Evolutionary conservation across 2,113 vertebrate genomes (phyloP), one percentile per base, ranked within the genome.

Genomic region (Cephalopholis sonnerati): DNA sequence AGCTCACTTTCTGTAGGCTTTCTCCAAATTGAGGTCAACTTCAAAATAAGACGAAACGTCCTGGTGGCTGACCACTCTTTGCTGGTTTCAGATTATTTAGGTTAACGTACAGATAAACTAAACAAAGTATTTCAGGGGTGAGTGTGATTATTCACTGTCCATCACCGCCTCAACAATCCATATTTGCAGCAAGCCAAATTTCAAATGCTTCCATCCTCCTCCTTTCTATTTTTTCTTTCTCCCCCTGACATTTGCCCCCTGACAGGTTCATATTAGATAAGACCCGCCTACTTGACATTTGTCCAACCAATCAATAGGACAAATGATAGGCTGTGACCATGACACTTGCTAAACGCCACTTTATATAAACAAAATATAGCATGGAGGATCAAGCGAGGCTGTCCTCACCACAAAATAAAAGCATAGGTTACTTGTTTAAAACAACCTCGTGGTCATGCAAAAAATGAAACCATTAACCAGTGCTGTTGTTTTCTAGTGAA

Each of bases 241-340:
- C n/a, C 10, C 41, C 6, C 39, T 11, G 25, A 69, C 6, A 10
- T 77, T 81, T 77, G 50, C 24, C 17, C 64, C 68, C 1, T 46
- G 20, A 51, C 44, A 12, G n/a, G 25, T 55, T 59, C 63, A 82
- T 53, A 58, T 51, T 58, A 44, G 17, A 25, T 48, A 24, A 50
- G 57, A 57, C 67, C 18, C 1, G 3, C 16, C 68, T 29, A 7
- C 62, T 74, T 63, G 36, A 55, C 58, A 71, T 54, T 44, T 5
- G 12, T 51, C 46, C 10, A 61, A 41, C 55, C 24, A 73, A 55
- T 68, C 24, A 58, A 41, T 25, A 54, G 63, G 57, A 57, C 32
- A 70, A 46, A 51, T 72, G 50, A 73, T 46, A 62, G 66, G 20
- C 41, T 67, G 27, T 20, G 75, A 59, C 51, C 13, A 10, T 29